These are phyloP conservation scores for Drosophila hydei DNA, from an alignment of 1,140 invertebrate species.

Conservation along the genomic window DNA sequence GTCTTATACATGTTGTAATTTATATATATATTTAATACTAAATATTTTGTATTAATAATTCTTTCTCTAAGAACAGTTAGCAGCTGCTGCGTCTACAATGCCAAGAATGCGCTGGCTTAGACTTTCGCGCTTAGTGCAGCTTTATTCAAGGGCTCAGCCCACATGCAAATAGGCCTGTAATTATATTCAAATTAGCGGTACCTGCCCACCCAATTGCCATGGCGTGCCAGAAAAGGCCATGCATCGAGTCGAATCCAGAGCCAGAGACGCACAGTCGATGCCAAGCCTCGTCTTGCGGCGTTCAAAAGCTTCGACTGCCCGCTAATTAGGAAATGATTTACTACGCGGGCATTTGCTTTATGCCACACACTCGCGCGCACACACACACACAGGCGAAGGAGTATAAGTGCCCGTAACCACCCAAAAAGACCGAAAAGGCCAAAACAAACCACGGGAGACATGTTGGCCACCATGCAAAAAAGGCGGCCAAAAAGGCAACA, in stretches of 20 bases:
- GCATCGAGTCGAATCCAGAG: not conserved
- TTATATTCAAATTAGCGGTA: constrained; percentile 68
- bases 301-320: constrained; percentile 22
- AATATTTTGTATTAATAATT: no score
- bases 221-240: constrained; percentile 27
- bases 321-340: constrained; percentile 69
- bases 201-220: constrained; percentile 49
- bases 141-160: constrained; percentile 11
- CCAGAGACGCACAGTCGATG: not conserved
- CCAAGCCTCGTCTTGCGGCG: constrained; percentile 13
- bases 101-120: not conserved
- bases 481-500: constrained; percentile 32
- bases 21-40: no score
- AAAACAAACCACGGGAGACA: constrained; percentile 73
- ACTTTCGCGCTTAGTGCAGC: not conserved
- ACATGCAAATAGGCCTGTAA: constrained; percentile 51
- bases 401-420: constrained; percentile 57
- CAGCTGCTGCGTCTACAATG: not conserved
- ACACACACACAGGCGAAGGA: not conserved
- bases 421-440: constrained; percentile 61
- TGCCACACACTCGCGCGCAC: constrained; percentile 13
- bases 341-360: constrained; percentile 58
- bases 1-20: no score
- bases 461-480: constrained; percentile 74
- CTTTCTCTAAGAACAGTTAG: no score